phyloP scores from a whole-genome alignment of 2,113 vertebrate species.

The Mesocricetus auratus region DNA sequence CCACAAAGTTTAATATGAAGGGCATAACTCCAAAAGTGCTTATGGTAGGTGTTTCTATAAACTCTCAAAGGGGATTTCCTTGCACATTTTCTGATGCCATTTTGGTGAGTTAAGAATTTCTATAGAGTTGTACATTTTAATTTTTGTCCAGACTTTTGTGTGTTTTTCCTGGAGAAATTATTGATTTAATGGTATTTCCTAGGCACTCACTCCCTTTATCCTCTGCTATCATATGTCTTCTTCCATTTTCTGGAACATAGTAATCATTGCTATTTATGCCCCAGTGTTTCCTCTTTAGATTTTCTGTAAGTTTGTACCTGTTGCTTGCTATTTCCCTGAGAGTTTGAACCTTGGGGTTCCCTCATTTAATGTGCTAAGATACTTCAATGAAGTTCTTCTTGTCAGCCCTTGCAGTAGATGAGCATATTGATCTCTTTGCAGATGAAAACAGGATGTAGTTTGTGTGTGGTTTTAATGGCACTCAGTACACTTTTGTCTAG shows the following conservation, averaged over 20 bases:
- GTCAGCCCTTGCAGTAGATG: neutral
- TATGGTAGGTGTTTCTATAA: neutral
- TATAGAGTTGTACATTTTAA: neutral
- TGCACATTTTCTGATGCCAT: neutral
- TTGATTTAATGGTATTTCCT: neutral
- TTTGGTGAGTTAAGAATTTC: neutral
- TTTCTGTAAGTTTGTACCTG: neutral
- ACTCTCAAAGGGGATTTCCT: neutral
- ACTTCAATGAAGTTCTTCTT: neutral
- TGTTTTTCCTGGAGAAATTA: neutral
- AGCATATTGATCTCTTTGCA: neutral
- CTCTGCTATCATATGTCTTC: neutral
- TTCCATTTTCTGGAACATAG: neutral
- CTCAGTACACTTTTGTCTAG: neutral
- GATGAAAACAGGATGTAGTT: rapidly evolving
- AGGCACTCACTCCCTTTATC: neutral
- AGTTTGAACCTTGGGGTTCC: neutral
- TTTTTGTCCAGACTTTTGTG: neutral
- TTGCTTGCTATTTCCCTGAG: neutral
- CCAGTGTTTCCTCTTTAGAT: neutral
- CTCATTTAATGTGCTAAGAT: neutral
- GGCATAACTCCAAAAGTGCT: neutral
- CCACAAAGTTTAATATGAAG: neutral
- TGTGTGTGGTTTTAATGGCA: neutral
- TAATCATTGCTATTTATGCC: neutral